Evolutionary conservation across 2,797 vertebrate genomes (phyloP), one percentile per base, ranked within the genome.

Genomic region (Halcyon smyrnensis): DNA sequence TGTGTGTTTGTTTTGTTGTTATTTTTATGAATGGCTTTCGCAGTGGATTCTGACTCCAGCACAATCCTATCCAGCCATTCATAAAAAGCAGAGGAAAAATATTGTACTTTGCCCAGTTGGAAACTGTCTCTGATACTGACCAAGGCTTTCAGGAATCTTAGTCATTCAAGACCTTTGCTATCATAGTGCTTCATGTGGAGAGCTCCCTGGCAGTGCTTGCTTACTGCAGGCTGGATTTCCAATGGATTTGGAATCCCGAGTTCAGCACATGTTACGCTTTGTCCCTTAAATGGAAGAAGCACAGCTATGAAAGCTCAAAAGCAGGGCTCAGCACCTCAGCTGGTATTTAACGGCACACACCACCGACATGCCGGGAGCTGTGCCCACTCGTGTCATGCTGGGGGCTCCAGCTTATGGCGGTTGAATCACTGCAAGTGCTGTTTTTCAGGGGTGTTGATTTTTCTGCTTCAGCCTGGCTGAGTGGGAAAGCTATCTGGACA

Each of bases 11-110:
- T 94, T 98, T 97, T 97, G 97, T 97, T 97, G 97, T 98, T 97
- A 98, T 98, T 98, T 98, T 98, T 98, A 98, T 98, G 98, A 98
- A 98, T 98, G 98, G 98, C 91, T 98, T 97, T 86, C 54, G 48
- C 89, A 87, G 90, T 91, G 96, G 94, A 95, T 63, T 95, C 93
- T 84, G 93, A 95, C 88, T 94, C 93, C 92, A 97, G 96, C 95
- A 96, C 91, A 98, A 93, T 95, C 96, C 93, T 95, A 87, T 94
- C 96, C 92, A 77, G 81, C 96, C 98, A 98, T 98, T 98, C 98
- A 98, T 98, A 97, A 98, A 98, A 98, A 97, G 89, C 82, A 85
- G 93, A 97, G 82, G 87, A 93, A 97, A 98, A 95, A 95, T 94
- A 92, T 57, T 94, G 93, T 96, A 90, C 95, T 96, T 96, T 57